These are phyloP conservation scores for Atherix ibis DNA, from an alignment of 2,888 invertebrate species.

Conservation along the genomic window DNA sequence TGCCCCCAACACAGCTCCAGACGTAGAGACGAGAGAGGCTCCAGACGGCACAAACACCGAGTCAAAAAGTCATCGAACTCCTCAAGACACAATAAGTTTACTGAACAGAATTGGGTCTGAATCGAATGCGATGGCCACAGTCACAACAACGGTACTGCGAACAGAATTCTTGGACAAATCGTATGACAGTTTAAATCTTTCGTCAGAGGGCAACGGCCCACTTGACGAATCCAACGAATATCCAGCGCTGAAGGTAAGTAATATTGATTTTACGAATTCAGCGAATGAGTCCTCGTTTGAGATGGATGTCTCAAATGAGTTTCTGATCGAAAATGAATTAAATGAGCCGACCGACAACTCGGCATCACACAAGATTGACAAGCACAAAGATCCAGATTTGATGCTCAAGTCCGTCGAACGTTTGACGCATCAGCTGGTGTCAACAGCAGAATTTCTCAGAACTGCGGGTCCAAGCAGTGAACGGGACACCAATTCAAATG, in stretches of 20 bases:
- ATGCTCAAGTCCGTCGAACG: slow-evolving; percentile 52
- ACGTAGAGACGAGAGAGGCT: slow-evolving; percentile 36
- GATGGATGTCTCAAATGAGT: slow-evolving; percentile 36
- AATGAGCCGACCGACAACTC: slow-evolving; percentile 11
- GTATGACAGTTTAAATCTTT: slow-evolving; percentile 19
- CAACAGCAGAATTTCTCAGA: slow-evolving; percentile 45
- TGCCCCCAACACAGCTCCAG: slow-evolving; percentile 34
- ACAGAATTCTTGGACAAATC: slow-evolving; percentile 4
- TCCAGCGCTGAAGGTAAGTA: slow-evolving; percentile 29
- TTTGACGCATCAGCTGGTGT: slow-evolving; percentile 46
- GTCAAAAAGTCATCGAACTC: slow-evolving; percentile 14
- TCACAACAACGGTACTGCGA: slow-evolving; percentile 8
- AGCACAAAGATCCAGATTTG: slow-evolving; percentile 45
- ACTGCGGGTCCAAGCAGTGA: slow-evolving; percentile 23
- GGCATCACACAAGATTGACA: slow-evolving; percentile 20
- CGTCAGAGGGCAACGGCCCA: slow-evolving; percentile 15
- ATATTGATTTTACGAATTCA: slow-evolving; percentile 29
- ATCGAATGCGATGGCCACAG: slow-evolving; percentile 11
- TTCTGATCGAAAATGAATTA: slow-evolving; percentile 19
- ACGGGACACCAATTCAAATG: slow-evolving; percentile 10
- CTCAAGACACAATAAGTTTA: slow-evolving; percentile 12
- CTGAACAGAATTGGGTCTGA: slow-evolving; percentile 16
- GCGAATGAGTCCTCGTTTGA: slow-evolving; percentile 32
- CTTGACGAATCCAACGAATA: slow-evolving; percentile 33
- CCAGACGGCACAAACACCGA: slow-evolving; percentile 11